These are phyloP conservation scores for Arizona elegans DNA, from an alignment of 2,113 vertebrate species.

Conservation along the genomic window DNA sequence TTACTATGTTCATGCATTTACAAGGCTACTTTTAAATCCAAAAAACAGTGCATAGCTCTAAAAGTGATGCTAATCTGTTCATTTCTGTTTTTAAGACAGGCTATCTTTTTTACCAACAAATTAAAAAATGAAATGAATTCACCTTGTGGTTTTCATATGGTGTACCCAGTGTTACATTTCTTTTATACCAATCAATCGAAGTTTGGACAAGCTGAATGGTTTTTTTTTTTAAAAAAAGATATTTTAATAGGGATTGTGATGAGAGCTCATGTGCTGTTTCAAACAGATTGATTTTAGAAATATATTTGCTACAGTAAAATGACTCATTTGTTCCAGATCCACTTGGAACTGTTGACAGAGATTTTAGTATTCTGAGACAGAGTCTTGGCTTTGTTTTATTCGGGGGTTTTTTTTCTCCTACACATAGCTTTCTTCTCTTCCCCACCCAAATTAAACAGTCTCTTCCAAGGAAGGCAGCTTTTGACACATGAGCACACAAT, in stretches of 20 bases:
- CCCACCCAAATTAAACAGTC: background rate
- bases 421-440: background rate
- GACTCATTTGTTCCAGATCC: conserved; percentile 16
- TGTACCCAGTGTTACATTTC: background rate
- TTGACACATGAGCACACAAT: background rate
- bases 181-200: background rate
- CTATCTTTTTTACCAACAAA: background rate
- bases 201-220: conserved; percentile 9
- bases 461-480: background rate
- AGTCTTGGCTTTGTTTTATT: background rate
- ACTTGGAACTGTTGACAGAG: conserved; percentile 2
- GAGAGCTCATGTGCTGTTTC: background rate
- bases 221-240: background rate
- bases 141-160: background rate
- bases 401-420: background rate
- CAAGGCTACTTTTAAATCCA: background rate
- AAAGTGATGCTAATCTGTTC: background rate
- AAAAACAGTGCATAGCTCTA: background rate
- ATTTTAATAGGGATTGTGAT: background rate
- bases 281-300: background rate
- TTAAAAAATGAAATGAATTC: background rate
- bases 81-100: conserved; percentile 1
- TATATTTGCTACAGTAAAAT: conserved; percentile 9
- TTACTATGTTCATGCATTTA: background rate
- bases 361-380: background rate